Evolutionary conservation across 2,113 vertebrate species (phyloP).

Genomic region (Vidua macroura): DNA sequence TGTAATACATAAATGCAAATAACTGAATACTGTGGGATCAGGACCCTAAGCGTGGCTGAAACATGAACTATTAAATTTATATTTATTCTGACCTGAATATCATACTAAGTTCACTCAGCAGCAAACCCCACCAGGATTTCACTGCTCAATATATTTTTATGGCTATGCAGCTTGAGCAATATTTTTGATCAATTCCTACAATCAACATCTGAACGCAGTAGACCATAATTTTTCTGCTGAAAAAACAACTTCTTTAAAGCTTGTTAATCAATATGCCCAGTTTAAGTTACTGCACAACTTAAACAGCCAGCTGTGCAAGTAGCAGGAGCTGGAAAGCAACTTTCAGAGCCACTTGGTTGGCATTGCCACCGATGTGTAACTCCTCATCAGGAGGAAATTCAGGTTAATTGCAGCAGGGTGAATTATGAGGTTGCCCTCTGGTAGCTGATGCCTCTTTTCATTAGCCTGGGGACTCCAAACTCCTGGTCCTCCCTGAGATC

Average conservation of each 20-base stretch:
- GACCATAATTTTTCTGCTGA: conserved; percentile 21
- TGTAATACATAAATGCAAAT: background rate
- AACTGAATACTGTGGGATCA: background rate
- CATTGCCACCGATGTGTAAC: background rate
- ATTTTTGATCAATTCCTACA: conserved; percentile 48
- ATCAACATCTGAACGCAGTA: background rate
- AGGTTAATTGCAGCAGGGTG: background rate
- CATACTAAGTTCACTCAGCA: background rate
- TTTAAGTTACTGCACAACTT: background rate
- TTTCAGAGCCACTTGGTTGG: background rate
- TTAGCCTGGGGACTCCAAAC: background rate
- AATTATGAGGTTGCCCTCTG: background rate
- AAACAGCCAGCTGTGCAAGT: background rate
- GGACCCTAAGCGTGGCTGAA: background rate
- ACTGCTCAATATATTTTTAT: conserved; percentile 44
- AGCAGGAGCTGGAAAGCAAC: background rate
- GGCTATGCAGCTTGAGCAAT: background rate
- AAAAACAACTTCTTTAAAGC: background rate
- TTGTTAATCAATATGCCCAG: conserved; percentile 7
- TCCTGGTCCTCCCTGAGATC: background rate
- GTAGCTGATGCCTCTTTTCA: background rate
- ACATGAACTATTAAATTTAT: background rate
- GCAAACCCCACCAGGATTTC: background rate
- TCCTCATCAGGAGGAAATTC: background rate
- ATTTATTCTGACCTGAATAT: background rate